Percentiles rank a stretch among this genome's conserved stretches.
phyloP scores from a whole-genome alignment of 2,888 invertebrate species.

The Synergus itoensis region DNA sequence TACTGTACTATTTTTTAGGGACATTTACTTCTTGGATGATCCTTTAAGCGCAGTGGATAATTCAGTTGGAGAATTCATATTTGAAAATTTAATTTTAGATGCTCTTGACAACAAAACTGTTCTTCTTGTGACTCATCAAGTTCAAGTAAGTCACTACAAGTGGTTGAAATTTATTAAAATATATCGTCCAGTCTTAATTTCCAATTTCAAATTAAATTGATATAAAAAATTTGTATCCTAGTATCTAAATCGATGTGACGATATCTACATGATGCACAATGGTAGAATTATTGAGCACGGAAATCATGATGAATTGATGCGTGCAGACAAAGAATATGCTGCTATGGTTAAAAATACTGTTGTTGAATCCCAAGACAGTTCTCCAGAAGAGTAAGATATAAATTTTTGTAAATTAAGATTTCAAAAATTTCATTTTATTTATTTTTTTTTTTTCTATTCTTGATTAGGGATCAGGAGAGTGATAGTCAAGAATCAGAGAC shows the following conservation, averaged over 20 bases:
- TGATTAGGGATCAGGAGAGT: conserved; percentile 10
- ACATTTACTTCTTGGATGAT: conserved; percentile 82
- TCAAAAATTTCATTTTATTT: conserved; percentile 18
- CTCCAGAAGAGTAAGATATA: conserved; percentile 44
- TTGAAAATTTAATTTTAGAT: conserved; percentile 79
- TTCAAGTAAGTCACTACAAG: conserved; percentile 77
- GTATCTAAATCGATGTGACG: conserved; percentile 81
- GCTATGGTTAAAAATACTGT: conserved; percentile 64
- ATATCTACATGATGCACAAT: conserved; percentile 80
- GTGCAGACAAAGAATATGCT: conserved; percentile 71
- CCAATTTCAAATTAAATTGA: conserved; percentile 9
- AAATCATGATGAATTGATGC: conserved; percentile 79
- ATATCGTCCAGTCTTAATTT: background rate
- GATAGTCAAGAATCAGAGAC: conserved; percentile 20
- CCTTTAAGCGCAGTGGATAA: conserved; percentile 80
- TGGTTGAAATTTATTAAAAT: background rate
- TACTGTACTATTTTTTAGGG: conserved; percentile 70
- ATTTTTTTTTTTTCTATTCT: conserved; percentile 15
- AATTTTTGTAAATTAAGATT: background rate
- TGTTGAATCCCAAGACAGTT: conserved; percentile 47
- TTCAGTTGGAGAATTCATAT: conserved; percentile 79
- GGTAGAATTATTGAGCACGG: conserved; percentile 81
- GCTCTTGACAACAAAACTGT: conserved; percentile 80
- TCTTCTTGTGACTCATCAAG: conserved; percentile 82
- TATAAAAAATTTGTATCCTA: conserved; percentile 61